Percentiles rank a stretch among this genome's conserved stretches.
phyloP scores from a whole-genome alignment of 2,797 vertebrate genomes.

The Thalassophryne amazonica region DNA sequence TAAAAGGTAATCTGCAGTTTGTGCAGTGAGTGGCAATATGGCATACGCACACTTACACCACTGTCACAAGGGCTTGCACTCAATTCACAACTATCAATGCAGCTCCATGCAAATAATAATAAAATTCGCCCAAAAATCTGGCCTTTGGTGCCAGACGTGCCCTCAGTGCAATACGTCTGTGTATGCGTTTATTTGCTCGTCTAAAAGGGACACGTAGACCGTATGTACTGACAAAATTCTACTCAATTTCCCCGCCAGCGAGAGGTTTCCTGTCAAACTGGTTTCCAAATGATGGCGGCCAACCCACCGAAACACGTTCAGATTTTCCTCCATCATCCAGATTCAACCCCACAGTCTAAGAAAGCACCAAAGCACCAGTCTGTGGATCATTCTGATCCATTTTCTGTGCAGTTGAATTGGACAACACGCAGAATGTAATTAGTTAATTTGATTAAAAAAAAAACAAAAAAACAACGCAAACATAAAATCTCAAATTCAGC shows the following conservation, averaged over 20 bases:
- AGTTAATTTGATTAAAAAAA: no score
- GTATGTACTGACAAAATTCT: neutral
- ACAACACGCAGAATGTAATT: no score
- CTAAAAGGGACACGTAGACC: neutral
- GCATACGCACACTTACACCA: neutral
- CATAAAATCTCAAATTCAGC: no score
- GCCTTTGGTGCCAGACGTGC: neutral
- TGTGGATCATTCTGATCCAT: no score
- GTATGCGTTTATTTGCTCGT: neutral
- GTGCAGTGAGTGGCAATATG: neutral
- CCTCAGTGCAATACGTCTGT: neutral
- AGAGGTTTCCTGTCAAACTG: constrained; percentile 1
- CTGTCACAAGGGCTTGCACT: neutral
- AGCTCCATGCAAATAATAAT: no score
- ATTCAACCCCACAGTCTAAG: no score
- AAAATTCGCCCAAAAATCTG: neutral
- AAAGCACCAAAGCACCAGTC: no score
- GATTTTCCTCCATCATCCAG: no score
- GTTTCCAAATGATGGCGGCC: neutral
- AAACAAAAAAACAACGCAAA: no score
- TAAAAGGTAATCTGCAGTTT: neutral
- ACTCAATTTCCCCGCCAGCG: neutral
- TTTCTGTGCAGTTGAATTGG: no score
- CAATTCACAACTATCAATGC: neutral
- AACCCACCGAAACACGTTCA: neutral